These are phyloP conservation scores for Eupeodes latifasciatus DNA, from an alignment of 2,888 invertebrate genomes.

Conservation along the genomic window DNA sequence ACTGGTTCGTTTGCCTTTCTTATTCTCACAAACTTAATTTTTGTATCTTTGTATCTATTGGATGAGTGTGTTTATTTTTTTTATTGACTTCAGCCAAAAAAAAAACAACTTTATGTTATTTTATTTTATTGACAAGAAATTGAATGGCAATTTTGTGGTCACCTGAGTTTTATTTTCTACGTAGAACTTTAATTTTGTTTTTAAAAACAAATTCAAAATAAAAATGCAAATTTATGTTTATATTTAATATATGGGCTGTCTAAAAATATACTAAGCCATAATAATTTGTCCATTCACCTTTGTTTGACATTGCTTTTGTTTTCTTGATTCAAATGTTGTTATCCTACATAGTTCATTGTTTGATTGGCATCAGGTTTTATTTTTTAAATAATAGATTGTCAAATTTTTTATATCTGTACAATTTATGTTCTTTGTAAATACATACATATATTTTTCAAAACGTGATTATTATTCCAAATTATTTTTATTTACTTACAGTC, in stretches of 20 bases:
- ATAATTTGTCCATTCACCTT: conserved; percentile 55
- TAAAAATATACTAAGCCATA: not conserved
- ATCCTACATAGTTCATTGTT: not conserved
- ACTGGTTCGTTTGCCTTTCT: conserved; percentile 70
- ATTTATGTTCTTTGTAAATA: not conserved
- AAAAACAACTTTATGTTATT: not conserved
- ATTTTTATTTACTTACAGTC: not conserved
- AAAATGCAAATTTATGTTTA: conserved; percentile 33
- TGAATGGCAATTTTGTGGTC: conserved; percentile 16
- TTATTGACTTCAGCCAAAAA: not conserved
- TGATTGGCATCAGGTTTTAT: conserved; percentile 6
- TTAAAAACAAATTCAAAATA: not conserved
- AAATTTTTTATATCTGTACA: not conserved
- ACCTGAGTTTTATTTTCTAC: conserved; percentile 2
- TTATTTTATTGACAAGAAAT: conserved; percentile 20
- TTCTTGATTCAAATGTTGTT: conserved; percentile 3
- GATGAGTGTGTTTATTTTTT: not conserved
- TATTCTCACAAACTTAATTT: conserved; percentile 38
- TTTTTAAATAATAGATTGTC: not conserved
- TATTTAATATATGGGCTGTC: not conserved
- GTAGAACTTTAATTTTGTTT: not conserved
- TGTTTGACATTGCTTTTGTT: conserved; percentile 67
- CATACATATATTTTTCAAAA: not conserved
- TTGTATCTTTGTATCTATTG: conserved; percentile 40
- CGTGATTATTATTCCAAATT: not conserved